Percentiles rank a stretch among this genome's conserved stretches.
Conservation (phyloP, 2,888 invertebrate genomes). For the Drosophila kanekoi region DNA sequence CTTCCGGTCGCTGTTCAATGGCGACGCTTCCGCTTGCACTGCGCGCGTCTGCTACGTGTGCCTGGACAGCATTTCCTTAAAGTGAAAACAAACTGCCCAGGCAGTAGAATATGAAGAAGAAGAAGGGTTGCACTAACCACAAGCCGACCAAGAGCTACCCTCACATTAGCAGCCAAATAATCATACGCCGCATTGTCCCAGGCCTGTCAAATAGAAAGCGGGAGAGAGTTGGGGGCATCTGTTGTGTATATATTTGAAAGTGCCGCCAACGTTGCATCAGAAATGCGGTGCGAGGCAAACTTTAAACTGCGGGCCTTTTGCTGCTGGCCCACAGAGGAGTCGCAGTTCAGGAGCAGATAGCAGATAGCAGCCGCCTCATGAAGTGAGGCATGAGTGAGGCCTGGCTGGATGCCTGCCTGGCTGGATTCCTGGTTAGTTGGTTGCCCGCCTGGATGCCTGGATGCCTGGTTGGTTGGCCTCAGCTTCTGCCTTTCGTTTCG, state of each 20-base stretch:
- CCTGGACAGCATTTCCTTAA: constrained; percentile 35
- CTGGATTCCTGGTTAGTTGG: neutral
- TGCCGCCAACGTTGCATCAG: constrained; percentile 55
- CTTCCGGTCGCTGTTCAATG: constrained; percentile 56
- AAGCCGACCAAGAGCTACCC: constrained; percentile 41
- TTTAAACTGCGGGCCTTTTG: constrained; percentile 49
- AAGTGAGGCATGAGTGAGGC: constrained; percentile 29
- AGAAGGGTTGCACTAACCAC: constrained; percentile 40
- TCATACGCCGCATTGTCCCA: constrained; percentile 75
- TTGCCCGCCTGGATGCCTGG: constrained; percentile 9
- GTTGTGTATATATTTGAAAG: constrained; percentile 55
- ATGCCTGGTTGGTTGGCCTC: constrained; percentile 18
- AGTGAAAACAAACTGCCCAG: constrained; percentile 15
- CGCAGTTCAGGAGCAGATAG: constrained; percentile 24
- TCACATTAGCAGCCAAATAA: constrained; percentile 65
- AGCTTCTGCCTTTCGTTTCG: constrained; percentile 30
- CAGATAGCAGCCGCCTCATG: constrained; percentile 15
- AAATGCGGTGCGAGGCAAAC: constrained; percentile 23
- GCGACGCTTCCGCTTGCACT: constrained; percentile 25
- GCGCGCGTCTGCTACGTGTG: constrained; percentile 17
- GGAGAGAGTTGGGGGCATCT: constrained; percentile 7
- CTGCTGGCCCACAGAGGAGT: constrained; percentile 17
- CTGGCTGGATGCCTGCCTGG: constrained; percentile 16
- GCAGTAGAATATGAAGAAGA: neutral
- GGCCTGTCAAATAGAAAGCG: neutral